phyloP scores from a whole-genome alignment of 2,888 invertebrate genomes.

The Gymnocheta viridis region DNA sequence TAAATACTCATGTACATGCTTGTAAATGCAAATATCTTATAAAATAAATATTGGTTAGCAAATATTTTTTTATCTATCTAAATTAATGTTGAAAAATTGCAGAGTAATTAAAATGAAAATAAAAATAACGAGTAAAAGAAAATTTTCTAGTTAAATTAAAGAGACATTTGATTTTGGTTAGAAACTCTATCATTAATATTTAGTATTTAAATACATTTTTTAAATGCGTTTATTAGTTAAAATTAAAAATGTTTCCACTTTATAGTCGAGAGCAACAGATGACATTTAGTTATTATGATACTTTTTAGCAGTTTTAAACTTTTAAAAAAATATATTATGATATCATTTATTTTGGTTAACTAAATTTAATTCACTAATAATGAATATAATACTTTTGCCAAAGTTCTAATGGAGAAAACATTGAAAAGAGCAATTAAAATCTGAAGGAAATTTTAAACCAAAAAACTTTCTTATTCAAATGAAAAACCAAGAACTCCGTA shows the following conservation, averaged over 20 bases:
- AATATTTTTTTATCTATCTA: background rate
- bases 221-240: no score
- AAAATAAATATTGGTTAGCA: conserved; percentile 26
- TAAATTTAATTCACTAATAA: conserved; percentile 36
- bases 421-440: conserved; percentile 13
- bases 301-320: background rate
- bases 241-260: background rate
- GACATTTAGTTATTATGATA: no score
- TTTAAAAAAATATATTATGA: background rate
- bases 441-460: background rate
- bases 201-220: no score
- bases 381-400: background rate
- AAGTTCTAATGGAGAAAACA: conserved; percentile 20
- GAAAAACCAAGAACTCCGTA: background rate
- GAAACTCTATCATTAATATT: no score
- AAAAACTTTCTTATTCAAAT: conserved; percentile 28
- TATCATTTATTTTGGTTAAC: background rate
- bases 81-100: conserved; percentile 35
- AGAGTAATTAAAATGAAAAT: conserved; percentile 32
- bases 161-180: background rate
- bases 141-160: background rate
- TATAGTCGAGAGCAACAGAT: background rate
- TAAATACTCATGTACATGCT: conserved; percentile 40
- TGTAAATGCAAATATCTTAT: conserved; percentile 40
- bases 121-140: background rate